A percentile compares a stretch with the other conserved stretches of the same genome.
These are phyloP conservation scores for Druon quercuslanigerum DNA, from an alignment of 1,140 invertebrate species.

Conservation along the genomic window DNA sequence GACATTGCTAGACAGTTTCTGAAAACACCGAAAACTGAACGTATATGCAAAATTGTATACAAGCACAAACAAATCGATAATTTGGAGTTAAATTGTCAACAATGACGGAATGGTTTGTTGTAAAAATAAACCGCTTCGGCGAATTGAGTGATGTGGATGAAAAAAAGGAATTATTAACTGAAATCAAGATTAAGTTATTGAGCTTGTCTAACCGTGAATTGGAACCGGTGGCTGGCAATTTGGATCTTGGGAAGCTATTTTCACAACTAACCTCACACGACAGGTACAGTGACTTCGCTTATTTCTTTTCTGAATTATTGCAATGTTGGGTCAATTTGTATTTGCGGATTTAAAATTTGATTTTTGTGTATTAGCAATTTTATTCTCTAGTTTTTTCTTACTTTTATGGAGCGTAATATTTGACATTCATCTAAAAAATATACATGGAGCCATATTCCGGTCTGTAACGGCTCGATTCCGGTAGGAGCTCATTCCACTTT, in stretches of 20 bases:
- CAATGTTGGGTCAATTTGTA: neutral
- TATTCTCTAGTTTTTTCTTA: no score
- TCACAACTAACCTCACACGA: constrained; percentile 68
- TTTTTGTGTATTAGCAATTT: constrained; percentile 29
- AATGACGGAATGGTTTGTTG: constrained; percentile 63
- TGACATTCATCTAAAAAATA: no score
- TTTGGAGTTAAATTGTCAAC: constrained; percentile 10
- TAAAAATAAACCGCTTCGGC: constrained; percentile 52
- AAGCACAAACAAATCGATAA: neutral
- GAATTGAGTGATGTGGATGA: constrained; percentile 52
- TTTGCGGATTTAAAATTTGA: neutral
- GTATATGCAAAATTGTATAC: no score
- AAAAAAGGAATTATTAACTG: constrained; percentile 57
- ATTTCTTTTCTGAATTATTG: neutral
- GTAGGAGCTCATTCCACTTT: no score
- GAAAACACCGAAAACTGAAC: no score
- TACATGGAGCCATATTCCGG: no score
- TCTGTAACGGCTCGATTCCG: no score
- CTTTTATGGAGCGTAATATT: no score
- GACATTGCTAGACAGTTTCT: no score
- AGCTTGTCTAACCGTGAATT: constrained; percentile 50
- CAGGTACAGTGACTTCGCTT: constrained; percentile 56
- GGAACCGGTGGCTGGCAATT: constrained; percentile 53
- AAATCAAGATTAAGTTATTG: constrained; percentile 64
- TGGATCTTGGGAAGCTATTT: constrained; percentile 61